phyloP scores from a whole-genome alignment of 2,888 invertebrate genomes.

The Neoaliturus tenellus region DNA sequence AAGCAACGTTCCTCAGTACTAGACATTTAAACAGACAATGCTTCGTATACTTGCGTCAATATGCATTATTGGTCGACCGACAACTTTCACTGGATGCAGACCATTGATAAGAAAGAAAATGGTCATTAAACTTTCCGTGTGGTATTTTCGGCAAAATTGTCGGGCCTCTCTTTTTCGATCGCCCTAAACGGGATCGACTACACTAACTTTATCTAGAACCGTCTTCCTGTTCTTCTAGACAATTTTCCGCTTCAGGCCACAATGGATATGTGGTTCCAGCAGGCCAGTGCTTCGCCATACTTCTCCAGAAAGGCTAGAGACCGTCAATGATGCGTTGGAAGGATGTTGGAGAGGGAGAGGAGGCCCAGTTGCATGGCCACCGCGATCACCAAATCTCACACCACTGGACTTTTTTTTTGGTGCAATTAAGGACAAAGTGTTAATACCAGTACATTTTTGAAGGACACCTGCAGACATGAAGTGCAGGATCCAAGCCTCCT shows the following conservation, averaged over 20 bases:
- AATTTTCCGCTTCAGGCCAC: background rate
- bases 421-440: background rate
- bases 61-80: background rate
- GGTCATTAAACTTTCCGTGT: background rate
- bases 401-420: background rate
- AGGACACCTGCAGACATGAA: background rate
- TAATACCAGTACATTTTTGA: background rate
- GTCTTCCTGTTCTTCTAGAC: background rate
- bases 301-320: conserved; percentile 1
- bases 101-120: background rate
- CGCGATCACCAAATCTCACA: background rate
- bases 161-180: background rate
- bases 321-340: background rate
- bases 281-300: background rate
- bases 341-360: background rate
- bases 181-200: background rate
- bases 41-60: no score
- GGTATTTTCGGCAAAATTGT: background rate
- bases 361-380: no score
- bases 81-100: background rate
- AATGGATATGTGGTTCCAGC: background rate
- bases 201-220: background rate
- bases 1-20: background rate
- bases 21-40: background rate
- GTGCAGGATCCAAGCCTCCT: background rate